Evolutionary conservation across 2,888 invertebrate species (phyloP), one percentile per base, ranked within the genome.

Genomic region (Erebia aethiops): DNA sequence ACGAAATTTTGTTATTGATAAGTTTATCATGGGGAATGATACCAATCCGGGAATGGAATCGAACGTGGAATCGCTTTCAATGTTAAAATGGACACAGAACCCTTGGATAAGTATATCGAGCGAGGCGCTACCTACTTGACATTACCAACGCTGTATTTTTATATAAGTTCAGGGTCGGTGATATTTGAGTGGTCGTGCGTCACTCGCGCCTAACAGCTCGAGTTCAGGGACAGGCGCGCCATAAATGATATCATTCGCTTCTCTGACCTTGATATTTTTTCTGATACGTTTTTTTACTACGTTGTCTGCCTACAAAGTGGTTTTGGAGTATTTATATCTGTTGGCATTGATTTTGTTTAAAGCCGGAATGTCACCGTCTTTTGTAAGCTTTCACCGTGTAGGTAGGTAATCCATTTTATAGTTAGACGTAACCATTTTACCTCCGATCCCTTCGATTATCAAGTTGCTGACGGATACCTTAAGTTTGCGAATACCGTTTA

Each of bases 201-300:
- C 92, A 92, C 84, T 87, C 83, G 87, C 79, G 81, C 77, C 77
- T 79, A 77, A 80, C 81, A 76, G 80, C 77, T 80, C 79, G 87
- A 87, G 92, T 93, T 93, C 92, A 92, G 85, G 92, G 92, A 88
- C 92, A 89, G 80, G 76, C 84, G 79, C 86, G 86, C 89, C 88
- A 89, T 87, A 90, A 91, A 90, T 92, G 91, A 92, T 91, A 91
- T 91, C 88, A 89, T 85, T 88, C 83, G 83, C 81, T 82, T 76
- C 79, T 77, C 81, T 81, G 89, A 85, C 92, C 92, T 92, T 91
- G 90, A 83, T 86, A 86, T 87, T 89, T 89, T 92, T 90, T 90
- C 88, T 87, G 90, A 89, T 88, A 87, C 87, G 88, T 82, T 88
- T 84, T 82, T 84, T 82, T 87, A 87, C 88, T 88, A 90, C 89